Percentiles rank a stretch among this genome's conserved stretches.
Evolutionary conservation across 1,140 invertebrate genomes (phyloP).

Genomic region (Eriocheir sinensis): DNA sequence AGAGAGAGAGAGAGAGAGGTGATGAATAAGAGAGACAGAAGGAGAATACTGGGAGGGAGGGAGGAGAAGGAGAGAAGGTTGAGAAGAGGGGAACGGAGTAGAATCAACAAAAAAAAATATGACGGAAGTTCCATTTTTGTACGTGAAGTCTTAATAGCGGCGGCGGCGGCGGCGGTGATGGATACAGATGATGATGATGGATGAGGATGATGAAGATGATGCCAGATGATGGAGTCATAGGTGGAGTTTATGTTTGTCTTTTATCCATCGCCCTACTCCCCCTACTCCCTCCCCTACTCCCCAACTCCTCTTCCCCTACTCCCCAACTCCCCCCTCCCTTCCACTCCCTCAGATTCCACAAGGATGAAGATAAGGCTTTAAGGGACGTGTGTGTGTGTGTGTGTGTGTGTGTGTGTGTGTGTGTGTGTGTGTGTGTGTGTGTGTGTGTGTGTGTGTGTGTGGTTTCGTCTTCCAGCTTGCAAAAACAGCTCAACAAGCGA

Average conservation of each 20-base stretch:
- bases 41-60: neutral
- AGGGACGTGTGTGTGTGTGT: too few species aligned
- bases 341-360: neutral
- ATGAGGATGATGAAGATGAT: too few species aligned
- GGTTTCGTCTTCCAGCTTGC: too few species aligned
- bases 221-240: neutral
- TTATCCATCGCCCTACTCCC: neutral
- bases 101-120: neutral
- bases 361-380: neutral
- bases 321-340: neutral
- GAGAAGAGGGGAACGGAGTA: neutral
- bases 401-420: neutral
- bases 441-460: too few species aligned
- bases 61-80: neutral
- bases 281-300: neutral
- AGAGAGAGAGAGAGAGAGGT: neutral
- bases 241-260: slow-evolving; percentile 13
- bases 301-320: neutral
- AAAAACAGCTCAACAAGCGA: too few species aligned
- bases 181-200: too few species aligned
- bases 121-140: slow-evolving; percentile 15
- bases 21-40: neutral
- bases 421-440: neutral
- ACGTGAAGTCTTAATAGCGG: neutral
- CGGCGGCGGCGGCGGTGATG: neutral